Evolutionary conservation across 2,888 invertebrate genomes (phyloP).

Genomic region (Mongoloraphidia duomilia): DNA sequence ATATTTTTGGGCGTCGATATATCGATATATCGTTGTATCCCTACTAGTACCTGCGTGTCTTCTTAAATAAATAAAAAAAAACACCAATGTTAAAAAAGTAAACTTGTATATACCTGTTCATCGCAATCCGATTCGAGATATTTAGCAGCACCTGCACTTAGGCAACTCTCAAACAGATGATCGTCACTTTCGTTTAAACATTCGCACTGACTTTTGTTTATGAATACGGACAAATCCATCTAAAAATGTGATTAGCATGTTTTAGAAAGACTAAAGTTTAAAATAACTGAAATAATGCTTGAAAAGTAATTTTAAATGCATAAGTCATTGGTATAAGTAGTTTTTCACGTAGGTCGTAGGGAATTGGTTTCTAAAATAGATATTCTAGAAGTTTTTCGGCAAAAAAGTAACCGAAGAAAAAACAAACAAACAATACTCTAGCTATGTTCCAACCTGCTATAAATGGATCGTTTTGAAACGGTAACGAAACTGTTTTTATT

Average conservation of each 20-base stretch:
- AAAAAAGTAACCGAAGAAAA: no score
- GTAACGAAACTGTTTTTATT: no score
- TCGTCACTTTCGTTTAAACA: constrained; percentile 93
- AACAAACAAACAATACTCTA: no score
- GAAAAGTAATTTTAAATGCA: constrained; percentile 6
- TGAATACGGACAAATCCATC: constrained; percentile 81
- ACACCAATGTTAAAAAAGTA: neutral
- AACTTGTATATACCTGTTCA: constrained; percentile 46
- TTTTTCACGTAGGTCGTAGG: no score
- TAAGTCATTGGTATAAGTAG: constrained; percentile 1
- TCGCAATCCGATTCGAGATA: constrained; percentile 86
- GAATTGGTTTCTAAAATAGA: no score
- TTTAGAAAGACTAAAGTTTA: constrained; percentile 6
- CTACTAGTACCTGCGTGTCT: no score
- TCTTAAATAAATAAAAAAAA: no score
- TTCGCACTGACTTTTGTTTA: constrained; percentile 81
- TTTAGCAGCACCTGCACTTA: constrained; percentile 46
- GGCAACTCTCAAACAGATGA: constrained; percentile 63
- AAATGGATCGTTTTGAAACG: no score
- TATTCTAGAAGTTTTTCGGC: no score
- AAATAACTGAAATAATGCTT: constrained; percentile 2
- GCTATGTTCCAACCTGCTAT: no score
- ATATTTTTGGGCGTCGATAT: no score
- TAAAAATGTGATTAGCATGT: constrained; percentile 29
- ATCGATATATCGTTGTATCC: no score